phyloP scores from a whole-genome alignment of 2,113 vertebrate genomes.

The Empidonax alnorum region DNA sequence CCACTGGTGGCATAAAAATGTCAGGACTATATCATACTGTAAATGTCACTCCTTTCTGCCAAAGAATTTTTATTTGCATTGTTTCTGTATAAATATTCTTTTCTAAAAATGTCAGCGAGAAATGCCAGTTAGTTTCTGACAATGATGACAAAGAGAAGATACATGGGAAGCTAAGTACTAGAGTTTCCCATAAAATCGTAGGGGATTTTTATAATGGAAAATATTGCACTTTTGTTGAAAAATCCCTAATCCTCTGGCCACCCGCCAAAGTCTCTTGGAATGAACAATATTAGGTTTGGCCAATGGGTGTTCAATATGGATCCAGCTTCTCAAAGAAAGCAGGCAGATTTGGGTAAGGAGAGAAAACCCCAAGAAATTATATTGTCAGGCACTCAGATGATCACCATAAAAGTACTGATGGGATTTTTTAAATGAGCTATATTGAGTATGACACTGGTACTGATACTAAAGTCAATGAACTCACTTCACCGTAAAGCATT shows the following conservation, averaged over 20 bases:
- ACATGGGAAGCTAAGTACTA: slow-evolving; percentile 30
- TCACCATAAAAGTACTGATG: background rate
- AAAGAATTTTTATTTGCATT: slow-evolving; percentile 46
- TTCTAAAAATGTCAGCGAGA: slow-evolving; percentile 41
- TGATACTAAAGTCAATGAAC: slow-evolving; percentile 4
- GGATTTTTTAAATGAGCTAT: background rate
- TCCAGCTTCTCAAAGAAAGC: background rate
- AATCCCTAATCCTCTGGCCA: slow-evolving; percentile 45
- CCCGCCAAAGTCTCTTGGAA: slow-evolving; percentile 18
- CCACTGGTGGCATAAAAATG: slow-evolving; percentile 41
- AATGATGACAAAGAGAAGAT: slow-evolving; percentile 45
- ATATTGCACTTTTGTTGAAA: slow-evolving; percentile 47
- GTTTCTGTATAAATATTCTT: slow-evolving; percentile 46
- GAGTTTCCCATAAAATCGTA: slow-evolving; percentile 37
- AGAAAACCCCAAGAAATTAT: background rate
- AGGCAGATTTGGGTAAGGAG: background rate
- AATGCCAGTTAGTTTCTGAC: slow-evolving; percentile 47
- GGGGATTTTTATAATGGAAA: slow-evolving; percentile 50
- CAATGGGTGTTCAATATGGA: background rate
- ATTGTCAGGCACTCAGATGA: background rate
- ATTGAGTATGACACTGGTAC: background rate
- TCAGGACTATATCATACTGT: slow-evolving; percentile 33
- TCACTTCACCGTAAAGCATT: background rate
- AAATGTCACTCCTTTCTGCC: slow-evolving; percentile 41
- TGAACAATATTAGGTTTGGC: slow-evolving; percentile 15